Conservation (phyloP, 2,113 vertebrate genomes). For the Scopus umbretta region DNA sequence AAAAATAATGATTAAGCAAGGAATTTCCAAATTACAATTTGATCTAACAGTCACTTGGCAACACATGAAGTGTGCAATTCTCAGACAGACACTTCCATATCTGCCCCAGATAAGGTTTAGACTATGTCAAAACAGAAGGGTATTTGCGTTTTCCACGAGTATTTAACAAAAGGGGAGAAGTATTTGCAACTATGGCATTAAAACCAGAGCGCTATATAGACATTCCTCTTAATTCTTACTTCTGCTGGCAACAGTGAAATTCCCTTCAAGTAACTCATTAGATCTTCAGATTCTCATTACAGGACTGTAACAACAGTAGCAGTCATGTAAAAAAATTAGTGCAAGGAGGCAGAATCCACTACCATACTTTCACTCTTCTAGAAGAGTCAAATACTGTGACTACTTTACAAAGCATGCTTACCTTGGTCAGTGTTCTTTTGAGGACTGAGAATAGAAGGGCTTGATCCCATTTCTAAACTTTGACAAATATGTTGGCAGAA, state of each 20-base stretch:
- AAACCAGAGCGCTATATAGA: not conserved
- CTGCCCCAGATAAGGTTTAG: not conserved
- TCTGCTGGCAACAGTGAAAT: not conserved
- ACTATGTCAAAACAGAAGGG: not conserved
- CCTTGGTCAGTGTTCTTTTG: constrained; percentile 54
- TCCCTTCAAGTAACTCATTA: not conserved
- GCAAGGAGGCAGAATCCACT: not conserved
- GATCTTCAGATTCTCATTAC: not conserved
- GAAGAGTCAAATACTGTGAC: not conserved
- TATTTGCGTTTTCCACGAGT: not conserved
- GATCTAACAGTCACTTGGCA: not conserved
- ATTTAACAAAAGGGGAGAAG: not conserved
- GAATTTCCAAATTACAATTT: not conserved
- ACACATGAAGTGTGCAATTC: not conserved
- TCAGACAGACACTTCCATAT: not conserved
- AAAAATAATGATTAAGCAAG: not conserved
- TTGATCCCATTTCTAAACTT: constrained; percentile 71
- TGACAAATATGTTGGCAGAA: constrained; percentile 80
- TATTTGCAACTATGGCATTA: not conserved
- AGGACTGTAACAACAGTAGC: not conserved
- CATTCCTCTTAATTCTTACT: not conserved
- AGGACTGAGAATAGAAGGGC: constrained; percentile 61
- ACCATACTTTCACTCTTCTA: not conserved
- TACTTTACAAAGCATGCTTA: constrained; percentile 10
- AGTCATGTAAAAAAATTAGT: not conserved